Percentiles rank a stretch among this genome's conserved stretches.
These are phyloP conservation scores for Larimichthys polyactis DNA, from an alignment of 2,113 vertebrate species.

Conservation along the genomic window DNA sequence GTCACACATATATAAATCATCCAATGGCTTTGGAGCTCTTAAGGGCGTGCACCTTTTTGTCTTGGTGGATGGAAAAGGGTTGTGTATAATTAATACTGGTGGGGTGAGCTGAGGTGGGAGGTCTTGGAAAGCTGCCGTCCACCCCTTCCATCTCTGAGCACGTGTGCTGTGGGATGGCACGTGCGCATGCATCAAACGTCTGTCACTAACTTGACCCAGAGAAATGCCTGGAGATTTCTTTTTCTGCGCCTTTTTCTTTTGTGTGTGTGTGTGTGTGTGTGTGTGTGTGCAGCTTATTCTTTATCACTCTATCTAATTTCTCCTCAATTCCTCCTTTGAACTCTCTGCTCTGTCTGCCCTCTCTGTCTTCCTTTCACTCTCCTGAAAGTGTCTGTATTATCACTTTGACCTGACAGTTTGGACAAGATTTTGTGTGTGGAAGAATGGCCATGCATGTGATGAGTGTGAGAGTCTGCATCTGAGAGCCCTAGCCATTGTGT, in stretches of 20 bases:
- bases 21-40: slow-evolving; percentile 70
- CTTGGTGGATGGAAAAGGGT: slow-evolving; percentile 44
- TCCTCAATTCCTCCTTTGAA: slow-evolving; percentile 26
- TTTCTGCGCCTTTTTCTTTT: slow-evolving; percentile 2
- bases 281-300: slow-evolving; percentile 17
- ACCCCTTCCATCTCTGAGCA: slow-evolving; percentile 19
- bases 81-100: slow-evolving; percentile 75
- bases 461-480: neutral
- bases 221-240: slow-evolving; percentile 40
- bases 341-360: neutral
- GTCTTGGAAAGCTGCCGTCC: slow-evolving; percentile 40
- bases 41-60: slow-evolving; percentile 54
- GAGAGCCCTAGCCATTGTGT: slow-evolving; percentile 1
- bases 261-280: neutral
- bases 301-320: slow-evolving; percentile 25
- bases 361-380: slow-evolving; percentile 24
- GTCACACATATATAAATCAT: slow-evolving; percentile 68
- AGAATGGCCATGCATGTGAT: slow-evolving; percentile 10
- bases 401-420: slow-evolving; percentile 35
- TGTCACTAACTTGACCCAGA: slow-evolving; percentile 47
- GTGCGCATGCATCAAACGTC: slow-evolving; percentile 39
- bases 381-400: slow-evolving; percentile 28
- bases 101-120: slow-evolving; percentile 46
- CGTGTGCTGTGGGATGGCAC: neutral
- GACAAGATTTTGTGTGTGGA: neutral